Evolutionary conservation across 2,797 vertebrate species (phyloP).

Genomic region (Muscicapa striata): DNA sequence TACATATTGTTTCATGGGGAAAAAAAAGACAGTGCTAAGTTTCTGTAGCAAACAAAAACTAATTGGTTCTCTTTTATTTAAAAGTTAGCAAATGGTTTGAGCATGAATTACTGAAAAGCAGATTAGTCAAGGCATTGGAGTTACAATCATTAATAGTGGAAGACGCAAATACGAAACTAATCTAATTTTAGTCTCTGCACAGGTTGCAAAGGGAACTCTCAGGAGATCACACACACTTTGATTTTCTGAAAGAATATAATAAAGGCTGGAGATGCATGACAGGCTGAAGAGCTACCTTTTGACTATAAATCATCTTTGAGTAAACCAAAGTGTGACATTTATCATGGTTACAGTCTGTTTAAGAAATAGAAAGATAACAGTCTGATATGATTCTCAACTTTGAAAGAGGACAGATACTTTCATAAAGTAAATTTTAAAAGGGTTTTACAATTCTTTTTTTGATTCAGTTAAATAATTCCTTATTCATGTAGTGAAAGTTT

Average conservation of each 20-base stretch:
- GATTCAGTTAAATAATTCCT: neutral
- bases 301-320: neutral
- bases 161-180: conserved; percentile 9
- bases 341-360: neutral
- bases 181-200: neutral
- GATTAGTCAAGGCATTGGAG: neutral
- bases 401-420: neutral
- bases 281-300: neutral
- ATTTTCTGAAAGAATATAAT: conserved; percentile 5
- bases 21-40: neutral
- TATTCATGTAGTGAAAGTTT: neutral
- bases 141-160: conserved; percentile 10
- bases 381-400: neutral
- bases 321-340: neutral
- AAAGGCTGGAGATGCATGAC: neutral
- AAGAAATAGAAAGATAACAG: neutral
- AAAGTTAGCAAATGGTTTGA: neutral
- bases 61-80: neutral
- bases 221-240: neutral
- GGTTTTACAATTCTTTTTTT: neutral
- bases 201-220: neutral
- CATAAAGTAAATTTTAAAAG: neutral
- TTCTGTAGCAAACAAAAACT: neutral
- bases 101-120: neutral
- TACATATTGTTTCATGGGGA: neutral